Conservation (phyloP, 35 echinoderm and acorn worm species). For the Heliocidaris tuberculata region DNA sequence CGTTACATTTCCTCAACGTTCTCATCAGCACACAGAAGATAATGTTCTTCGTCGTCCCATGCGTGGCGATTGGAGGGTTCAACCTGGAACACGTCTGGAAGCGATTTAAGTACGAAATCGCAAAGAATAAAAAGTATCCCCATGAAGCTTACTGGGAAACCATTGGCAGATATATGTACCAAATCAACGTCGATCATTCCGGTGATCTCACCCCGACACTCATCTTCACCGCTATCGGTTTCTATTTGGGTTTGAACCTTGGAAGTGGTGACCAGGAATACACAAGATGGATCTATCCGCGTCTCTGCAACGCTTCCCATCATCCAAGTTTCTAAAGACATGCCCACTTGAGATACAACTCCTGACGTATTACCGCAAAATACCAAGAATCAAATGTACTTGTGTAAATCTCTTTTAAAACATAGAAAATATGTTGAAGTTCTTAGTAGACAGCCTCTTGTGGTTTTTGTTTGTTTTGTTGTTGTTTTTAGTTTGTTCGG, state of each 20-base stretch:
- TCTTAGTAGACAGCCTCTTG: no score
- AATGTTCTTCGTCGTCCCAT: slow-evolving; percentile 68
- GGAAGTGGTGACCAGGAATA: slow-evolving; percentile 15
- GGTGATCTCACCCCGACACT: slow-evolving; percentile 49
- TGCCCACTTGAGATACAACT: no score
- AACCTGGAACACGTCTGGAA: slow-evolving; percentile 62
- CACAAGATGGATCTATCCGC: background rate
- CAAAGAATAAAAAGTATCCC: background rate
- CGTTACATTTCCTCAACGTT: slow-evolving; percentile 47
- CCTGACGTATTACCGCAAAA: no score
- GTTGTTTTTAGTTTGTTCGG: no score
- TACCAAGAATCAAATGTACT: no score
- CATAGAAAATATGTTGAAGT: no score
- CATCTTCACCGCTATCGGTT: slow-evolving; percentile 48
- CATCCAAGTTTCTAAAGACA: no score
- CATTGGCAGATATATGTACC: background rate
- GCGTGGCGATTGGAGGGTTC: slow-evolving; percentile 46
- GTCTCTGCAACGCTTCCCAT: no score
- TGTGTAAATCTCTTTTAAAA: no score
- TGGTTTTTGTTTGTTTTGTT: no score
- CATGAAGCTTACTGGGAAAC: slow-evolving; percentile 38
- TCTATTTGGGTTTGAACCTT: slow-evolving; percentile 42
- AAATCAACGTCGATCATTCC: slow-evolving; percentile 20
- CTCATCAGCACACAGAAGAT: slow-evolving; percentile 62
- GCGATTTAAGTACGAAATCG: slow-evolving; percentile 31